Base-by-base conservation (phyloP, 2,113 vertebrate species). In the Rhodinocichla rosea region DNA sequence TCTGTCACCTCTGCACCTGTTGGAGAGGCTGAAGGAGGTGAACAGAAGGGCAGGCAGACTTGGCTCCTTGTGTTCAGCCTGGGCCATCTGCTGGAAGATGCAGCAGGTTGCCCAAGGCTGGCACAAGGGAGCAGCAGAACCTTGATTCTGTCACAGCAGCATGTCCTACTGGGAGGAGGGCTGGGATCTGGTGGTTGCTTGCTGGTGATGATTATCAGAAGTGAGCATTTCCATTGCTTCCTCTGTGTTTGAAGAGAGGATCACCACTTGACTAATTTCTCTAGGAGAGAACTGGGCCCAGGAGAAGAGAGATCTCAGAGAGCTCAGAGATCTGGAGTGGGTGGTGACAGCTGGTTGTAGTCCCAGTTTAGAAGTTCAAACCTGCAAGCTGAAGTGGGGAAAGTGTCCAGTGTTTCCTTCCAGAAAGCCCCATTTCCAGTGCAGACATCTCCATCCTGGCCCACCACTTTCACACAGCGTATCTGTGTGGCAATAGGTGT, bases 61-160 rank as follows among this genome's bases (percentile, higher is more conserved):
- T 33, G 1, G 2, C 18, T 32, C 15, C 56, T 12, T 4, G 10
- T 8, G 10, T 50, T 50, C 63, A 26, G n/a, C 65, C 26, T 42
- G 47, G 68, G 17, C 23, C 16, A 0, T 10, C 28, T 32, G 1
- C 0, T 24, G 52, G 56, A 35, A 63, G 27, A 17, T n/a, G 78
- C 62, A 52, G 30, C 70, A 39, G 28, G 39, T 52, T 62, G 47
- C 57, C 49, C 1, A 0, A 63, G 60, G 60, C 52, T 45, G 73
- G 37, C 11, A 1, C 3, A 44, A 86, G 14, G 33, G 15, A 82
- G 23, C 39, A 50, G 49, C 47, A 59, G 73, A 81, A 53, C 28
- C 10, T 2, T 4, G 52, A 15, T 17, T 30, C 42, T n/a, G 10
- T 33, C 53, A 26, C 52, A 47, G 33, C 30, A n/a, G 32, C n/a